Percentiles rank a stretch among this genome's conserved stretches.
Evolutionary conservation across 2,797 vertebrate species (phyloP).

Genomic region (Crypturellus tataupa): DNA sequence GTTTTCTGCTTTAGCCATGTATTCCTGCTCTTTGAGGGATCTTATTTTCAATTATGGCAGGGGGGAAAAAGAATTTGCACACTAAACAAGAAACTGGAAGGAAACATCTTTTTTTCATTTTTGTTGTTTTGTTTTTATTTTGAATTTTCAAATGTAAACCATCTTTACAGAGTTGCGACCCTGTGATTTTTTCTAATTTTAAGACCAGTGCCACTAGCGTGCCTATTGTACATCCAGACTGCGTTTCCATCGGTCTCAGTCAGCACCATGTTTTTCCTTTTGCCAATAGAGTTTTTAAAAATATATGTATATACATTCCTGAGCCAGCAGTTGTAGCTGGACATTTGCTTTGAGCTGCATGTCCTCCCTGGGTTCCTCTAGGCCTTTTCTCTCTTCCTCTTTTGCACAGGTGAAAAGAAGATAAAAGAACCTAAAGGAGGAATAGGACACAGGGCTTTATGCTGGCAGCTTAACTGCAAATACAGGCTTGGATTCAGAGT

Average conservation of each 20-base stretch:
- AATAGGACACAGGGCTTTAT: neutral
- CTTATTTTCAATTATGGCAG: neutral
- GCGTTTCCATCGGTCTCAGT: neutral
- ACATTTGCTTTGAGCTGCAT: neutral
- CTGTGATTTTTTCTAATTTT: neutral
- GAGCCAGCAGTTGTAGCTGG: neutral
- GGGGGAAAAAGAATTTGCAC: neutral
- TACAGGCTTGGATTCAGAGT: neutral
- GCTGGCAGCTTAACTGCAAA: neutral
- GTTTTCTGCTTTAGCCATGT: neutral
- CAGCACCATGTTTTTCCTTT: neutral
- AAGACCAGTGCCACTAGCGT: neutral
- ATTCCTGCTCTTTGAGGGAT: neutral
- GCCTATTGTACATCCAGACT: neutral
- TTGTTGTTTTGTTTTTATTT: no score
- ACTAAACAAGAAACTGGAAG: neutral
- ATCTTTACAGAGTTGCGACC: neutral
- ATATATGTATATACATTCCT: neutral
- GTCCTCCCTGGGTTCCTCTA: neutral
- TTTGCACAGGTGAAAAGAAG: neutral
- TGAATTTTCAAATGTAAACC: no score
- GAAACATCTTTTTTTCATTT: neutral
- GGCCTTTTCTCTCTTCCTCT: fast-evolving
- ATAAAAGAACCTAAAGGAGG: neutral
- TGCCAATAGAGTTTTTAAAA: neutral